Evolutionary conservation across 2,888 invertebrate species (phyloP).

Genomic region (Quadroppia sp.): DNA sequence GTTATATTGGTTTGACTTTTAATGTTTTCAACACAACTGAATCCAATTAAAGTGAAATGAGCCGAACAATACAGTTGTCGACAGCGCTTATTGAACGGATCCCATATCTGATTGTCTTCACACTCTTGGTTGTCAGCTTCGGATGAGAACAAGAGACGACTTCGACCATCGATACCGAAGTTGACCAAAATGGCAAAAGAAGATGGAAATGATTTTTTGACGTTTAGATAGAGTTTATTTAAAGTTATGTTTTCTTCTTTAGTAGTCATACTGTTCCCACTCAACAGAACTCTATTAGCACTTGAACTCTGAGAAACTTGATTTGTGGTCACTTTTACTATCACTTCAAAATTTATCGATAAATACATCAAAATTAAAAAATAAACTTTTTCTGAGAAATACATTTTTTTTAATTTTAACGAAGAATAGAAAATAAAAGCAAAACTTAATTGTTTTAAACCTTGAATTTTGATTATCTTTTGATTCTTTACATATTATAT

Average conservation of each 20-base stretch:
- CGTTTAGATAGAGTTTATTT: neutral
- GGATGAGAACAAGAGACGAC: slow-evolving; percentile 44
- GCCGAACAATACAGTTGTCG: slow-evolving; percentile 46
- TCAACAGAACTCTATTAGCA: neutral
- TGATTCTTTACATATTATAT: too few relatives aligned
- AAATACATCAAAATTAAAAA: neutral
- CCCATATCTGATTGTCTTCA: slow-evolving; percentile 44
- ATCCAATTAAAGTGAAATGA: slow-evolving; percentile 45
- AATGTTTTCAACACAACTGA: slow-evolving; percentile 44
- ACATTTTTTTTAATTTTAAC: neutral
- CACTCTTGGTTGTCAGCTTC: slow-evolving; percentile 42
- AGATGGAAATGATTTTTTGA: slow-evolving; percentile 21
- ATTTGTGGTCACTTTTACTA: neutral
- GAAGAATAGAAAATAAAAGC: neutral
- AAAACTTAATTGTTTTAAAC: neutral
- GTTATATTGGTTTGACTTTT: neutral
- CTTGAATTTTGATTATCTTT: neutral
- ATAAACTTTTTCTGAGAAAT: neutral
- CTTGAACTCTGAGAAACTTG: neutral
- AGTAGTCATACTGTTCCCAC: neutral
- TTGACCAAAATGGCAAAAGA: slow-evolving; percentile 46
- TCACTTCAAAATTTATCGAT: too few relatives aligned
- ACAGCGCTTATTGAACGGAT: slow-evolving; percentile 46
- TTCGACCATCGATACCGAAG: slow-evolving; percentile 46
- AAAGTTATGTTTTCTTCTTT: neutral